Base-by-base conservation (phyloP, 2,888 invertebrate species). In the Harpalus rubripes region DNA sequence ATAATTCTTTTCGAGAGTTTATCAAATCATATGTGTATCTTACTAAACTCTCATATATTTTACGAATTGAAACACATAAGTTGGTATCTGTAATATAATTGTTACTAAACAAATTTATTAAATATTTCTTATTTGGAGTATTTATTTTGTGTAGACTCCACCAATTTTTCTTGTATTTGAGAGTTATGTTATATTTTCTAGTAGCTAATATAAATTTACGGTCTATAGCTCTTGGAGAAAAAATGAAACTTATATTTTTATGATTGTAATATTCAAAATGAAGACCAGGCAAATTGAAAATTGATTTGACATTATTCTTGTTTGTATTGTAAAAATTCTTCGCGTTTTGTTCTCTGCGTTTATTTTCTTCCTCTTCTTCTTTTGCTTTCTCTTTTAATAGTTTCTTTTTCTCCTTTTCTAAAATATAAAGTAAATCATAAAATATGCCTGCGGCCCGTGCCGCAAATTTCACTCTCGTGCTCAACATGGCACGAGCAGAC, bases 21-120 rank as follows among this genome's bases (percentile, higher is more conserved):
- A 78, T 58, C 32, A 56, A 22, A 26, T 78, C 56, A 8, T 78
- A 15, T 8, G 58, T 78, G 5, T 22, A 56, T 22, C 26, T 58
- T 1, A 78, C 78, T 32, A 78, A 58, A 78, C 32, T 56, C 3
- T 78, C 26, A 56, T 78, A 58, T 58, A 78, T 78, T 58, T 78
- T 78, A 78, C 15, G 26, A n/a, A 78, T 22, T 15, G 32, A n/a
- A 32, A n/a, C 1, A 1, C 6, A 15, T 58, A 78, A 58, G 26
- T 78, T 58, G 1, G 58, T 26, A 26, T 78, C 78, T 1, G 56
- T 26, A 58, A 78, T 58, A 1, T 12, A 16, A 22, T 12, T 12
- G 8, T 15, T 12, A 10, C 4, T 10, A 58, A 78, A 78, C 15
- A 32, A 22, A 56, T 12, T 74, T 5, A 78, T 26, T 26, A 78